Evolutionary conservation across 1,140 invertebrate genomes (phyloP).

Genomic region (Atta colombica): DNA sequence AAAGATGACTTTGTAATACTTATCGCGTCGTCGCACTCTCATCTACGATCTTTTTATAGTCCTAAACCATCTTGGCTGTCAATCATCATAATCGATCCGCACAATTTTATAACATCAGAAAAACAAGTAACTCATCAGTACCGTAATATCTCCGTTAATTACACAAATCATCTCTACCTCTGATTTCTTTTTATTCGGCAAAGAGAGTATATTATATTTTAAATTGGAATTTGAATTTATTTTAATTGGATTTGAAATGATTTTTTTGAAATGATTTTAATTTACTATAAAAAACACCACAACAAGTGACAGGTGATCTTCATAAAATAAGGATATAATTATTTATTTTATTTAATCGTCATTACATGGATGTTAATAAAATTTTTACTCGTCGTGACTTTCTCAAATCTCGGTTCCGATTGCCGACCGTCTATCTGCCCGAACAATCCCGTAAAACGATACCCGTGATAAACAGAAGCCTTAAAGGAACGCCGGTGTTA

Average conservation of each 20-base stretch:
- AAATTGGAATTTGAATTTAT: slow-evolving; percentile 22
- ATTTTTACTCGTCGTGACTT: slow-evolving; percentile 55
- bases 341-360: slow-evolving; percentile 25
- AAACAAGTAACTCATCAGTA: slow-evolving; percentile 17
- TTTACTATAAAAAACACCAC: background rate
- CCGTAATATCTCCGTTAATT: slow-evolving; percentile 29
- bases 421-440: slow-evolving; percentile 28
- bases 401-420: slow-evolving; percentile 58
- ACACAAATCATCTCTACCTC: background rate
- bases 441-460: slow-evolving; percentile 59
- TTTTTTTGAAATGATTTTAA: slow-evolving; percentile 13
- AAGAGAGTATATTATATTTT: background rate
- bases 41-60: slow-evolving; percentile 19
- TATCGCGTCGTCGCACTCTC: background rate
- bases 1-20: slow-evolving; percentile 40
- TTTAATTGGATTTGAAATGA: slow-evolving; percentile 20
- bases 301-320: background rate
- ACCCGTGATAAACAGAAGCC: slow-evolving; percentile 61
- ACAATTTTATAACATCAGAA: slow-evolving; percentile 5
- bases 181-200: background rate
- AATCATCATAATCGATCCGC: slow-evolving; percentile 38
- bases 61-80: slow-evolving; percentile 22
- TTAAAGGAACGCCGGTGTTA: slow-evolving; percentile 44
- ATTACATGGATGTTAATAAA: slow-evolving; percentile 22
- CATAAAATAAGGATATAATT: slow-evolving; percentile 9